Percentiles rank a stretch among this genome's conserved stretches.
Conservation (phyloP, 2,113 vertebrate genomes). For the Hydrolagus affinis region DNA sequence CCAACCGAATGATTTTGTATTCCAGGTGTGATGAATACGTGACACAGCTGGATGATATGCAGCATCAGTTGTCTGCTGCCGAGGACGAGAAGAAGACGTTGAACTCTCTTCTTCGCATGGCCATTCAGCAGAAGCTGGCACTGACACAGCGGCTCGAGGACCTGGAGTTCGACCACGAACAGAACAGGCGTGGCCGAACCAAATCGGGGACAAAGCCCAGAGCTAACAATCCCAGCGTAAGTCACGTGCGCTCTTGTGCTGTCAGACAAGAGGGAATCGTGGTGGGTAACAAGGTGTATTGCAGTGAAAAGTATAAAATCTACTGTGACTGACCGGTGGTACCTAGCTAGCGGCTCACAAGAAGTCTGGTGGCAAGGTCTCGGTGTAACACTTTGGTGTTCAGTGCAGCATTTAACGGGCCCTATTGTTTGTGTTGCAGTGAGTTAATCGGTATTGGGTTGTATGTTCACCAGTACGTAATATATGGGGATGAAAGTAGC, state of each 20-base stretch:
- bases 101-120: constrained; percentile 92
- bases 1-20: constrained; percentile 24
- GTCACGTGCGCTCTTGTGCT: constrained; percentile 70
- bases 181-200: constrained; percentile 71
- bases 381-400: constrained; percentile 44
- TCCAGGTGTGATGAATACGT: constrained; percentile 91
- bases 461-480: constrained; percentile 54
- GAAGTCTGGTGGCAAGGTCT: constrained; percentile 34
- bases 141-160: constrained; percentile 93
- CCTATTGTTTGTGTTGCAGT: constrained; percentile 56
- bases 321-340: constrained; percentile 75
- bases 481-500: constrained; percentile 47
- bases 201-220: constrained; percentile 71
- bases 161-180: constrained; percentile 86
- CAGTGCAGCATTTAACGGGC: constrained; percentile 63
- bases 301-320: constrained; percentile 94
- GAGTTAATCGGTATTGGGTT: constrained; percentile 46
- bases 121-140: constrained; percentile 96
- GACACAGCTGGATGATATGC: constrained; percentile 93
- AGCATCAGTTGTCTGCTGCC: constrained; percentile 84
- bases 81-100: constrained; percentile 98
- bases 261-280: constrained; percentile 60
- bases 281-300: constrained; percentile 75
- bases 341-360: not conserved
- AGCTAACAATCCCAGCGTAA: constrained; percentile 75